Percentiles rank a stretch among this genome's conserved stretches.
Evolutionary conservation across 2,797 vertebrate species (phyloP).

Genomic region (Falco cherrug): DNA sequence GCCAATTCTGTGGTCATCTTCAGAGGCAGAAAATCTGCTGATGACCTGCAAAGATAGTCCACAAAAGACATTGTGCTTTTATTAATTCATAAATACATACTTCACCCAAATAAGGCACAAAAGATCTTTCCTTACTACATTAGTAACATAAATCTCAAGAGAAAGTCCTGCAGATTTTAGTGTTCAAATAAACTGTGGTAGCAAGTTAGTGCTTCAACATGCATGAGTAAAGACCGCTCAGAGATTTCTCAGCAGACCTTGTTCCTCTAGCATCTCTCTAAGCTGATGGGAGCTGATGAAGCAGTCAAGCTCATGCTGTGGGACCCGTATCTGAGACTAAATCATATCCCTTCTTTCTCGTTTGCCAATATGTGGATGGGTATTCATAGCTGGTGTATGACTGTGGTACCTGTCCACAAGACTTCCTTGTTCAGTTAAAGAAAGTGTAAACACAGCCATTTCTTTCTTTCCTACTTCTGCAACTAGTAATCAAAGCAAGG

Average conservation of each 20-base stretch:
- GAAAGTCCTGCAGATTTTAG: background rate
- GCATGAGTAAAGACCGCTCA: background rate
- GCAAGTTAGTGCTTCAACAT: background rate
- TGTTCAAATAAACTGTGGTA: background rate
- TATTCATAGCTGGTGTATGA: background rate
- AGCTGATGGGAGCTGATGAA: background rate
- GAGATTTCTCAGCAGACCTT: background rate
- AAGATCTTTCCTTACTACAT: background rate
- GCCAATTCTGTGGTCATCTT: background rate
- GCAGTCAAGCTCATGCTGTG: background rate
- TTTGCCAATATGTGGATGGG: background rate
- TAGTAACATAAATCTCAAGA: background rate
- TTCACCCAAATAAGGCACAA: background rate
- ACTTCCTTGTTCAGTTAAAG: background rate
- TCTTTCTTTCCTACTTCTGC: background rate
- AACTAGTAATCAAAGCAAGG: background rate
- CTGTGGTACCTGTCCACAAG: background rate
- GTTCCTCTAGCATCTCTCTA: background rate
- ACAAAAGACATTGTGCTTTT: background rate
- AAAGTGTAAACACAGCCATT: background rate
- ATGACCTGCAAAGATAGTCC: background rate
- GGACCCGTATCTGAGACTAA: background rate
- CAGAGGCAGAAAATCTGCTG: background rate
- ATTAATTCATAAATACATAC: background rate
- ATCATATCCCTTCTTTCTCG: background rate